Base-by-base conservation (phyloP, 2,113 vertebrate species). In the Zosterops hypoxanthus region DNA sequence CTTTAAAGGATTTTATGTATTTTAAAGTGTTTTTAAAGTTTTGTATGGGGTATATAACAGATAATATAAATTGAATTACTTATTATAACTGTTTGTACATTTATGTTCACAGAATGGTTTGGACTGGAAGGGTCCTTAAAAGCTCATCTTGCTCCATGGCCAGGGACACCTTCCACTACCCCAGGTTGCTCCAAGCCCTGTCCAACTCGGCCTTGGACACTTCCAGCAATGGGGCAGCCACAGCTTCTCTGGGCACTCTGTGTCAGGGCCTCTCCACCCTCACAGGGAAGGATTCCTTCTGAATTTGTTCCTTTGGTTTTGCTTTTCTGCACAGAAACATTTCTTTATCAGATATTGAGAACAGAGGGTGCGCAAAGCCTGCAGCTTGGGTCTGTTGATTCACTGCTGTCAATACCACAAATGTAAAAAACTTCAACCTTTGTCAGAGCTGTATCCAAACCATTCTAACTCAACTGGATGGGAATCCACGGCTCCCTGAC, bases 311-410 rank as follows among this genome's bases (percentile, higher is more conserved):
- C 44, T 71, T n/a, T 24, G 56, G 14, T 12, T 70, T 88, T 71
- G 47, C 34, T 36, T 53, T 56, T 49, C 29, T 31, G 15, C 68
- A 55, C 5, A 36, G 47, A 46, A 13, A 31, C 28, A 8, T 42
- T 33, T 14, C 8, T 17, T 1, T 6, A 16, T 12, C 7, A n/a
- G 26, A 15, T 17, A 22, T 0, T 19, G 57, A 69, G 66, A 60
- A 22, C 19, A 55, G 24, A 34, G 24, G 12, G 14, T 24, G 31
- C 2, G 5, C 9, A 46, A 24, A 18, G 25, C 13, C 21, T 0
- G 2, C 55, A 73, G 69, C 50, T 63, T 0, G 0, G 36, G 34
- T 14, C 29, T 41, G 63, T 25, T 7, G 1, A 64, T 9, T 41
- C 20, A 3, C 52, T 33, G 46, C 46, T 31, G 25, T 1, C 42